These are phyloP conservation scores for Hetaerina americana DNA, from an alignment of 1,140 invertebrate species.

Conservation along the genomic window DNA sequence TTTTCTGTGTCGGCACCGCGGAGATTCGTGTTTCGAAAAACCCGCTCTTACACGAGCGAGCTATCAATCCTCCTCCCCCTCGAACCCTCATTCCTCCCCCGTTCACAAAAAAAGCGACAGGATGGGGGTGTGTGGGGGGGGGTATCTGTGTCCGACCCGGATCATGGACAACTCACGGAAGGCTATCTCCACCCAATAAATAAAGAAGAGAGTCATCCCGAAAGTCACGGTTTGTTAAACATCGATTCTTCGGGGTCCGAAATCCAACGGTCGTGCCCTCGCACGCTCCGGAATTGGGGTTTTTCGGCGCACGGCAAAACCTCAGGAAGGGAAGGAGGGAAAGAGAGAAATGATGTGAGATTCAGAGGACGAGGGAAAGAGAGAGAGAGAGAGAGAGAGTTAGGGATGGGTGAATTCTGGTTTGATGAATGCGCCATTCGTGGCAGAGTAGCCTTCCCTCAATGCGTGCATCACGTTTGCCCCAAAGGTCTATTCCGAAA, in stretches of 20 bases:
- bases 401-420: no score
- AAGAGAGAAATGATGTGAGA: no score
- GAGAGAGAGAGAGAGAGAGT: not conserved
- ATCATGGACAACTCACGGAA: not conserved
- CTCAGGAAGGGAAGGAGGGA: not conserved
- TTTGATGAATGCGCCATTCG: not conserved
- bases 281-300: not conserved
- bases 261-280: not conserved
- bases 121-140: no score
- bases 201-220: not conserved
- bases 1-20: no score
- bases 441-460: not conserved
- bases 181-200: not conserved
- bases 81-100: no score
- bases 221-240: not conserved
- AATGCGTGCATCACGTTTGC: not conserved
- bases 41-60: no score
- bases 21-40: no score
- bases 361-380: no score
- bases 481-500: not conserved
- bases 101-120: no score
- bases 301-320: not conserved
- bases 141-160: no score
- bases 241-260: not conserved
- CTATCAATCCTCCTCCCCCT: no score